Evolutionary conservation across 2,888 invertebrate genomes (phyloP), one percentile per base, ranked within the genome.

Genomic region (Lasioglossum morio): DNA sequence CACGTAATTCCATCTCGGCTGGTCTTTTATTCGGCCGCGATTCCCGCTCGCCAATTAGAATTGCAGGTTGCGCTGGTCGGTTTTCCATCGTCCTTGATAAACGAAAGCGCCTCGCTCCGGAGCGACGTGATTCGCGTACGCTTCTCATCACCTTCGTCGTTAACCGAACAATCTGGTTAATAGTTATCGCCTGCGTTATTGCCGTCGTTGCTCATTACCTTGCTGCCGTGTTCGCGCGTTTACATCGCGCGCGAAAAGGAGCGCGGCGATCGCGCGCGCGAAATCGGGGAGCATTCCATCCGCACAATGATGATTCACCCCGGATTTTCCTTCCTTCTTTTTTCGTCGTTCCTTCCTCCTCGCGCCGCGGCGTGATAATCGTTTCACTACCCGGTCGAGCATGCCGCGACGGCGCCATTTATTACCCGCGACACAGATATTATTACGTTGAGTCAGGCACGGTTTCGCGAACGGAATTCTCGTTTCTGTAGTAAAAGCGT

Each of bases 101-200:
- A 87, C 87, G 87, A 87, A 87, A 86, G 86, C 86, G 81, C 81
- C 81, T 86, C 72, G 75, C 76, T 77, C 40, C 81, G 57, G 73
- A 81, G 53, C 86, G 63, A 84, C 81, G 79, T 60, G 87, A 86
- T 57, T 81, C 81, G 84, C 84, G 79, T 76, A 76, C 79, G 75
- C 82, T 86, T 82, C 86, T 80, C 87, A 86, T 86, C 86, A 69
- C 79, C 83, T 86, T 84, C 87, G 87, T 87, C 84, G 79, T 84
- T 84, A 86, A 79, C 81, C 84, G 79, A 84, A 84, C 86, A 81
- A 84, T 79, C 81, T 77, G 79, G 84, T 87, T 87, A 87, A 86
- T 84, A 87, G 86, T 87, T 86, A 87, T 86, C 81, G 86, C 79
- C 84, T 60, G 78, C 84, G 82, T 86, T 86, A 83, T 85, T 85